A percentile compares a stretch with the other conserved stretches of the same genome.
These are phyloP conservation scores for Anolis sagrei DNA, from an alignment of 2,113 vertebrate species.

Conservation along the genomic window DNA sequence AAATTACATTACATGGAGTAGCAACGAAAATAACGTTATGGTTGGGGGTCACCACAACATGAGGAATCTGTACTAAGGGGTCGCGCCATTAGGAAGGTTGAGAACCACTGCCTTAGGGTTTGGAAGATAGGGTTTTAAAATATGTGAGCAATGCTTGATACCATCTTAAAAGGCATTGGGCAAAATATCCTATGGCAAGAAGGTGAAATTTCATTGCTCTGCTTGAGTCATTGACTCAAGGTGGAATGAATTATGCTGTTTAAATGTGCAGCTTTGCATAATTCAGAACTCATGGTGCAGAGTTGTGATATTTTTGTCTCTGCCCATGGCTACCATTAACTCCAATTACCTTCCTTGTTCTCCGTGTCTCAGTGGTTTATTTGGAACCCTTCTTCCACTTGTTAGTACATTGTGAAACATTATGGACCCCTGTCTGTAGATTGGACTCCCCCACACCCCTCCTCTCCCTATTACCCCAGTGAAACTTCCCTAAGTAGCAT, in stretches of 20 bases:
- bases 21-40: too few species aligned
- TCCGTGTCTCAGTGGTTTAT: background rate
- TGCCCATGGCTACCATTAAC: background rate
- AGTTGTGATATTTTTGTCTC: constrained; percentile 15
- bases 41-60: too few species aligned
- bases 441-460: background rate
- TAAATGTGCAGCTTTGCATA: background rate
- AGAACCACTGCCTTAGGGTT: background rate
- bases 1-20: too few species aligned
- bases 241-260: background rate
- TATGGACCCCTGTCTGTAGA: background rate
- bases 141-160: background rate
- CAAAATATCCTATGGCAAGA: background rate
- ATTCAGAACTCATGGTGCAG: constrained; percentile 3
- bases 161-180: background rate
- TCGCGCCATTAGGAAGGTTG: too few species aligned
- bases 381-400: background rate
- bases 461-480: background rate
- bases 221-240: background rate
- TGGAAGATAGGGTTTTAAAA: background rate
- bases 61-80: too few species aligned
- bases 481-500: background rate
- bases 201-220: background rate
- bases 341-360: background rate
- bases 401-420: background rate